These are phyloP conservation scores for Meteorus cinctellus DNA, from an alignment of 2,888 invertebrate genomes.

Conservation along the genomic window DNA sequence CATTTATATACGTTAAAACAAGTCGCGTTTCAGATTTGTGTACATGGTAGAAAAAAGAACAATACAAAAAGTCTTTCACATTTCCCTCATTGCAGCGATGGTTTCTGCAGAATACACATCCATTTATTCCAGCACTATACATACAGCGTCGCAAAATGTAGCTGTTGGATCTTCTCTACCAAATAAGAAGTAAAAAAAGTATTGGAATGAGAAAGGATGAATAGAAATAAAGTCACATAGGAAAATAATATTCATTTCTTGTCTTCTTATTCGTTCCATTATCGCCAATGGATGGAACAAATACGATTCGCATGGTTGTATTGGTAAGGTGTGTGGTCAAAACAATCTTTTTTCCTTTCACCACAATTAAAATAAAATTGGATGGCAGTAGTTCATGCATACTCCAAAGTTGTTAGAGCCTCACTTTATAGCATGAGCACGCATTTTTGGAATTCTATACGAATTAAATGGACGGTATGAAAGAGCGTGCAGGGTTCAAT, in stretches of 20 bases:
- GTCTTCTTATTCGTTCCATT: not conserved
- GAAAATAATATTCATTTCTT: not conserved
- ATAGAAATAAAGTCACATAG: not conserved
- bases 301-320: not conserved
- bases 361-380: conserved; percentile 9
- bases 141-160: not conserved
- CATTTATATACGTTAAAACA: not conserved
- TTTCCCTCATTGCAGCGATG: not conserved
- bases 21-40: not conserved
- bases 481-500: conserved; percentile 9
- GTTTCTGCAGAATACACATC: not conserved
- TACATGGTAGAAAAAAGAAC: not conserved
- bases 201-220: not conserved
- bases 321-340: not conserved
- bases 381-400: conserved; percentile 1
- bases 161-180: not conserved
- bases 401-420: conserved; percentile 6
- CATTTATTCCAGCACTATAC: not conserved
- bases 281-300: not conserved
- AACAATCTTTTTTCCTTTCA: not conserved
- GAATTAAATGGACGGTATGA: conserved; percentile 19
- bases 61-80: not conserved
- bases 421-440: not conserved
- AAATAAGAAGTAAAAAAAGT: not conserved
- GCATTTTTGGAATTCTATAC: not conserved